Base-by-base conservation (phyloP, 2,797 vertebrate genomes). In the Cirrhinus molitorella region DNA sequence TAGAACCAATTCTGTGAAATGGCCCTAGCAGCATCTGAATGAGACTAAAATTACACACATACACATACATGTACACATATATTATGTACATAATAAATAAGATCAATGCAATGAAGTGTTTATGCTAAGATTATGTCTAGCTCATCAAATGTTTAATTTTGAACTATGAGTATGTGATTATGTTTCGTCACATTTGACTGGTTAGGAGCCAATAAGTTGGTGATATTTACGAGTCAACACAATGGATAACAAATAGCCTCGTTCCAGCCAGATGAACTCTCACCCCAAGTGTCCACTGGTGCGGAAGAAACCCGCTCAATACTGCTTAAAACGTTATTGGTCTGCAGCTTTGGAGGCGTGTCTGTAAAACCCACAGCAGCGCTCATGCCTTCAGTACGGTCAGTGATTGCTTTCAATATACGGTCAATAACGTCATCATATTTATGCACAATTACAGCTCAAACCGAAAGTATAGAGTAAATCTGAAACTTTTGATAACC, bases 181-280 rank as follows among this genome's bases (percentile, higher is more conserved):
- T 6, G 37, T 47, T 61, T 77, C 0, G 70, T 73, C 37, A 61
- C 57, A 77, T 61, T 43, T 25, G 55, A 61, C 53, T 61, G 45
- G 40, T 73, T 71, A 63, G 28, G 21, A 12, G n/a, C 28, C 28
- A 73, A 51, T 61, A 43, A 51, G 17, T 49, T 14, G 11, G 12
- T 37, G 25, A 51, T 72, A 80, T 83, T 57, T 55, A 57, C 5
- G 12, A 59, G n/a, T 59, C 67, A 71, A 85, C 73, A 45, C n/a
- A 31, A 66, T 43, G 16, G 21, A 72, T 83, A 79, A 85, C 47
- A 37, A 85, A 85, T 71, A 78, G 63, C 61, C 83, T 57, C 0
- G 37, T 86, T 87, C 73, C 73, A 88, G 59, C 66, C 40, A 65
- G 73, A 84, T 83, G 74, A 84, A 66, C 81, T 63, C 68, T 71